Evolutionary conservation across 2,888 invertebrate species (phyloP).

Genomic region (Thera obeliscata): DNA sequence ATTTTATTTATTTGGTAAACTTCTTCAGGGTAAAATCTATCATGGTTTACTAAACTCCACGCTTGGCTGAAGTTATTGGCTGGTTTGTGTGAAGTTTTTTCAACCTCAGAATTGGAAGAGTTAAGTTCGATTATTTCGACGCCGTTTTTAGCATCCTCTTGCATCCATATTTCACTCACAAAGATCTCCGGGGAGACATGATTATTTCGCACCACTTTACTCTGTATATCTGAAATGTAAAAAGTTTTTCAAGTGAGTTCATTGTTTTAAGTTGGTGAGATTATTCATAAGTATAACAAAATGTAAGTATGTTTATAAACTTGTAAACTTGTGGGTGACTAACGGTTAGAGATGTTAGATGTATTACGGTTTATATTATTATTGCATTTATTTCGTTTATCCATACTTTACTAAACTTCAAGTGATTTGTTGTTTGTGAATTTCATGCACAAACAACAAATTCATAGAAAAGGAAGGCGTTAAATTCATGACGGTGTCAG

Average conservation of each 20-base stretch:
- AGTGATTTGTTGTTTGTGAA: too few species aligned
- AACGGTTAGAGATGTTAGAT: slow-evolving; percentile 42
- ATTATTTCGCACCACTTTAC: slow-evolving; percentile 41
- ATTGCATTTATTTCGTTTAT: slow-evolving; percentile 43
- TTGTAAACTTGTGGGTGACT: slow-evolving; percentile 27
- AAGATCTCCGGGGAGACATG: slow-evolving; percentile 48
- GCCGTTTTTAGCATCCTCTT: slow-evolving; percentile 47
- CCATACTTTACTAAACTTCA: slow-evolving; percentile 40
- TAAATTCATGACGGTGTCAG: background rate
- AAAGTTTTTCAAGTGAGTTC: background rate
- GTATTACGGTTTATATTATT: slow-evolving; percentile 51
- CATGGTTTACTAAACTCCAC: slow-evolving; percentile 51
- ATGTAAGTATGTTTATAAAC: background rate
- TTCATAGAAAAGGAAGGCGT: background rate
- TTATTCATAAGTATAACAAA: background rate
- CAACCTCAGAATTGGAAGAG: slow-evolving; percentile 44
- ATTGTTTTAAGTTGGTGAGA: background rate
- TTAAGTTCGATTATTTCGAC: slow-evolving; percentile 69
- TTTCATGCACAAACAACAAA: background rate
- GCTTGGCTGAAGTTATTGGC: slow-evolving; percentile 43
- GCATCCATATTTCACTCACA: slow-evolving; percentile 54
- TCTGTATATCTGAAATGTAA: slow-evolving; percentile 49
- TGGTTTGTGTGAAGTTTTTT: slow-evolving; percentile 42
- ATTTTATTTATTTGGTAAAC: slow-evolving; percentile 51
- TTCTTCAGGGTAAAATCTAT: slow-evolving; percentile 43